A percentile compares a stretch with the other conserved stretches of the same genome.
Evolutionary conservation across 2,113 vertebrate genomes (phyloP).

Genomic region (Channa argus): DNA sequence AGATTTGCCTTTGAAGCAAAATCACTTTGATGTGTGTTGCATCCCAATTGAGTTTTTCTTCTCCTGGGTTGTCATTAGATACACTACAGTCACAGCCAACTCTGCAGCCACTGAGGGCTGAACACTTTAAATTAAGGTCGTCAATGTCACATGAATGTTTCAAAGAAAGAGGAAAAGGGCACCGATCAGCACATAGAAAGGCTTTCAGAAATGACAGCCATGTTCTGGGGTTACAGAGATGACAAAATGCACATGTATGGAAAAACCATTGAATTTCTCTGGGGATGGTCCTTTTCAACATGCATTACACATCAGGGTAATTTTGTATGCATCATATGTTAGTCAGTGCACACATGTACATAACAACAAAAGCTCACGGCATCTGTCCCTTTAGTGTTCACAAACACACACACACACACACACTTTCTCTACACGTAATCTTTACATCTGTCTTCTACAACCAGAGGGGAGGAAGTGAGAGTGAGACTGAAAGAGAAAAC

Average conservation of each 20-base stretch:
- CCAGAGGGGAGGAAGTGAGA: conserved; percentile 66
- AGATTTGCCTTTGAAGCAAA: neutral
- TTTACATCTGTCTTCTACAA: conserved; percentile 34
- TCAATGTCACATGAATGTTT: neutral
- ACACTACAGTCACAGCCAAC: no score
- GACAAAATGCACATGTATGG: neutral
- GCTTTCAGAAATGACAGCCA: no score
- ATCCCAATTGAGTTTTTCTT: no score
- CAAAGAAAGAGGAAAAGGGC: neutral
- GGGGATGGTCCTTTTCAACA: conserved; percentile 4
- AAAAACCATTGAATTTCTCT: conserved; percentile 2
- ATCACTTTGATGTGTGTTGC: neutral
- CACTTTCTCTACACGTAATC: conserved; percentile 12
- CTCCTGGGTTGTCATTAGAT: no score
- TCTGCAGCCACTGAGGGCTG: neutral
- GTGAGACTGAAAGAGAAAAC: conserved; percentile 73
- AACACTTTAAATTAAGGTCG: neutral
- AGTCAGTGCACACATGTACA: conserved; percentile 27
- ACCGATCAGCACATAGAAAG: no score
- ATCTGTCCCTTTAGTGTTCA: conserved; percentile 14
- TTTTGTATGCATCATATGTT: conserved; percentile 7
- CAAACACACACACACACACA: conserved; percentile 6
- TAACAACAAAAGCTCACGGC: neutral
- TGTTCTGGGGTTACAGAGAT: neutral
- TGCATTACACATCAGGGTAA: conserved; percentile 41